These are phyloP conservation scores for Drosophila watanabei DNA, from an alignment of 1,140 invertebrate genomes.

Conservation along the genomic window DNA sequence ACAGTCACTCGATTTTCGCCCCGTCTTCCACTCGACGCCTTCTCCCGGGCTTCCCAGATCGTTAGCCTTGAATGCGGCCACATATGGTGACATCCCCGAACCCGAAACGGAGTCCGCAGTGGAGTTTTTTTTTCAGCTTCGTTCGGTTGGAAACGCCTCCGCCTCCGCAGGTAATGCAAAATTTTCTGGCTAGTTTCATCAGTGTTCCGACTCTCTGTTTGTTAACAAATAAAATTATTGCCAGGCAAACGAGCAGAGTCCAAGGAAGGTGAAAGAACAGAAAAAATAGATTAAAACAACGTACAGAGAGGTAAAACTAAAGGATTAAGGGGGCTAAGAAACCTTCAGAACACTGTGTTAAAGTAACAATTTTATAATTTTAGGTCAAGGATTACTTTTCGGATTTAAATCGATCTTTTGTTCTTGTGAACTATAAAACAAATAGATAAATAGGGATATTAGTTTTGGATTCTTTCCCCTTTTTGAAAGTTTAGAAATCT, in stretches of 20 bases:
- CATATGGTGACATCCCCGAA: slow-evolving; percentile 10
- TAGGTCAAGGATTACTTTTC: background rate
- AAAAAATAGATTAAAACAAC: background rate
- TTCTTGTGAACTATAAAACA: background rate
- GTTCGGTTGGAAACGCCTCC: slow-evolving; percentile 4
- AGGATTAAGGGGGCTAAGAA: background rate
- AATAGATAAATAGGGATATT: background rate
- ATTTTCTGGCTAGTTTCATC: slow-evolving; percentile 19
- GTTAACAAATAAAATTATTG: slow-evolving; percentile 63
- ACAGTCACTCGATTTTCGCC: slow-evolving; percentile 8
- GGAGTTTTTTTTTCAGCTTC: background rate
- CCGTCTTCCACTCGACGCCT: background rate
- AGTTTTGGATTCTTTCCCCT: background rate
- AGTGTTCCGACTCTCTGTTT: slow-evolving; percentile 22
- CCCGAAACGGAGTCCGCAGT: background rate
- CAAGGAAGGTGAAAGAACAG: background rate
- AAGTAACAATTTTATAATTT: background rate
- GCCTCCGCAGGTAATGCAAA: slow-evolving; percentile 35
- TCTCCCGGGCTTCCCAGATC: slow-evolving; percentile 18
- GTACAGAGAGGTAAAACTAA: slow-evolving; percentile 4
- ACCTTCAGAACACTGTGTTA: background rate
- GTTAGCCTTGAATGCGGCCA: slow-evolving; percentile 51
- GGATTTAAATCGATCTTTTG: background rate
- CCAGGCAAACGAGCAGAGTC: slow-evolving; percentile 41
- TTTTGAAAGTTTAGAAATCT: too few relatives aligned